phyloP scores from a whole-genome alignment of 2,888 invertebrate genomes.

The Acleris emargana region DNA sequence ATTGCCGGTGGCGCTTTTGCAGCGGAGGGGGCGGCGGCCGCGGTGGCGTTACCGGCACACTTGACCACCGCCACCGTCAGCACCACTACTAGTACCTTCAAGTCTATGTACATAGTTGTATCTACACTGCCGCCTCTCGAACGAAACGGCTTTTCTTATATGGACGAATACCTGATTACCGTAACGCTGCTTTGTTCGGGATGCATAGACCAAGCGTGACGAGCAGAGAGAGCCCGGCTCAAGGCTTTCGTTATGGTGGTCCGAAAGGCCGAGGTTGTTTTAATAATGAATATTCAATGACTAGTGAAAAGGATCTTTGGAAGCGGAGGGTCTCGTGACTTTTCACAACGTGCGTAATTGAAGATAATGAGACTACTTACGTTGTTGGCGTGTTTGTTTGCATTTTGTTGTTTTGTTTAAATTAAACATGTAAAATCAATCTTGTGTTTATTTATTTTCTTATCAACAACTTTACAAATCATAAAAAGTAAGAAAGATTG shows the following conservation, averaged over 20 bases:
- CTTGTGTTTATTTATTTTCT: not conserved
- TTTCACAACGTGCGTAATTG: conserved; percentile 11
- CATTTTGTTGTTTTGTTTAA: conserved; percentile 4
- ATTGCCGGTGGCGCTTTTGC: conserved; percentile 26
- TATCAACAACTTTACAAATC: too few species aligned
- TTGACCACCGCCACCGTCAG: conserved; percentile 38
- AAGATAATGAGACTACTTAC: conserved; percentile 1
- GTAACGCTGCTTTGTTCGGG: conserved; percentile 12
- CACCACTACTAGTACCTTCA: conserved; percentile 40
- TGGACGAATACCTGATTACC: conserved; percentile 18
- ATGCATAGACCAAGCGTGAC: conserved; percentile 19
- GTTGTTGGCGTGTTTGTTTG: conserved; percentile 2
- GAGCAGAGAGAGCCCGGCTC: conserved; percentile 8
- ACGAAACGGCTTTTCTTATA: conserved; percentile 23
- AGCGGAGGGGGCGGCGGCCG: conserved; percentile 39
- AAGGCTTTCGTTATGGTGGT: conserved; percentile 28
- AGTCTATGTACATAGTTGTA: conserved; percentile 28
- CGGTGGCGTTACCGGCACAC: conserved; percentile 44
- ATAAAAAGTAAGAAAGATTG: too few species aligned
- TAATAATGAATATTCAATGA: conserved; percentile 36
- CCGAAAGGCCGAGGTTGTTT: conserved; percentile 23
- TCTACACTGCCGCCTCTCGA: conserved; percentile 9
- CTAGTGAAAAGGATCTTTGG: conserved; percentile 31
- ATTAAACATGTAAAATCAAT: not conserved
- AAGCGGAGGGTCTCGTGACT: conserved; percentile 17